A percentile compares a stretch with the other conserved stretches of the same genome.
Evolutionary conservation across 2,797 vertebrate species (phyloP).

Genomic region (Threskiornis aethiopicus): DNA sequence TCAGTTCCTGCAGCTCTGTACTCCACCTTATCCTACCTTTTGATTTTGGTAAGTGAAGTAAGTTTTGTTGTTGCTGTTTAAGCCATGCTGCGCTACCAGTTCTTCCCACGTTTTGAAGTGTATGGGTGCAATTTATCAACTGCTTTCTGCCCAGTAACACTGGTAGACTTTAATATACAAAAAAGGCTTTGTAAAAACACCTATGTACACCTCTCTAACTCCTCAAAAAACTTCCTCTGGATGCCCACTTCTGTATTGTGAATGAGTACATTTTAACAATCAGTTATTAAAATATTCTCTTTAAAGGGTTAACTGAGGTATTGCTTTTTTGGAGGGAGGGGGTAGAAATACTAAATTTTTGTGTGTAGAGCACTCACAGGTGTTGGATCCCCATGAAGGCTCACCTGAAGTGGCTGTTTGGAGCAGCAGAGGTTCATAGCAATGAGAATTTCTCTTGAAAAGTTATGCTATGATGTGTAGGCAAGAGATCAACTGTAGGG

Average conservation of each 20-base stretch:
- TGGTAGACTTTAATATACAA: background rate
- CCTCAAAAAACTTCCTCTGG: background rate
- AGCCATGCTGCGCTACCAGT: background rate
- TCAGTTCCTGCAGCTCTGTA: background rate
- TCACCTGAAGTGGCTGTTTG: fast-evolving
- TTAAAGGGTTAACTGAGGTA: background rate
- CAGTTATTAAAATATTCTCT: background rate
- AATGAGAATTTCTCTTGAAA: background rate
- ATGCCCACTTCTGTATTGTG: fast-evolving
- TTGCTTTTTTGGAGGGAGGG: background rate
- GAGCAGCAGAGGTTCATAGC: background rate
- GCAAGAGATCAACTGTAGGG: background rate
- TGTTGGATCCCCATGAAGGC: fast-evolving
- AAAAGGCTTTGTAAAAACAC: background rate
- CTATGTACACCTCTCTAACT: fast-evolving
- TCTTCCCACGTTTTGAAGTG: background rate
- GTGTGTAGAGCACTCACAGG: background rate
- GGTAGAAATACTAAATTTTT: background rate
- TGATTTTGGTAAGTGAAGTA: background rate
- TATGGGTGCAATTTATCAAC: background rate
- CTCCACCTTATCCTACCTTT: background rate
- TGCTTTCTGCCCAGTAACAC: fast-evolving
- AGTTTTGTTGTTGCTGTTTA: background rate
- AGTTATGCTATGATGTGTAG: background rate
- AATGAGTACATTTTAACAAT: fast-evolving